Conservation (phyloP, 1,140 invertebrate species). For the Wasmannia auropunctata region DNA sequence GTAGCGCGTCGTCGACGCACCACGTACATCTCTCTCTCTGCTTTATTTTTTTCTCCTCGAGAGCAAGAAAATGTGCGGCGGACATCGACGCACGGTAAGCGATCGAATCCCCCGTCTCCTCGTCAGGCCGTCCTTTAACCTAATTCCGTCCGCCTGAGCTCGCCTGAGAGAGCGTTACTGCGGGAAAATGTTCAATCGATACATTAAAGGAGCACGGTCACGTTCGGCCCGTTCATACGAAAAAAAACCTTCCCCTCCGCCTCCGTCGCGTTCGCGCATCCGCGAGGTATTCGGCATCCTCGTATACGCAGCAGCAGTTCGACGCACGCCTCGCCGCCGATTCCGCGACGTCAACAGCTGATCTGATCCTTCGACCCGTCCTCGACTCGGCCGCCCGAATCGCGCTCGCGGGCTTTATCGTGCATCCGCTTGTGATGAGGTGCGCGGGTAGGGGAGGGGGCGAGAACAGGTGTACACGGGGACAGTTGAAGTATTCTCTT, state of each 20-base stretch:
- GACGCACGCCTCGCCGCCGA: conserved; percentile 39
- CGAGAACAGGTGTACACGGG: conserved; percentile 9
- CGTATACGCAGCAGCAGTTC: not conserved
- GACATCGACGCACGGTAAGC: conserved; percentile 55
- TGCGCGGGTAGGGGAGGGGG: not conserved
- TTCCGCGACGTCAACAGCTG: conserved; percentile 62
- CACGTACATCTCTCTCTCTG: not conserved
- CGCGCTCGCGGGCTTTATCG: not conserved
- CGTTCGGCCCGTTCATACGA: not conserved
- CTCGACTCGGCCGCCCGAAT: conserved; percentile 23
- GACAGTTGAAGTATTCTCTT: conserved; percentile 1
- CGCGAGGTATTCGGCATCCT: not conserved
- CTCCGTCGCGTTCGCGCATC: not conserved
- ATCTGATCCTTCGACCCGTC: conserved; percentile 41
- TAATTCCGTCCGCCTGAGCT: conserved; percentile 39
- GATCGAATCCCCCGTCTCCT: not conserved
- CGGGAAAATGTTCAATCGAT: conserved; percentile 47
- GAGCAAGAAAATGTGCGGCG: conserved; percentile 50
- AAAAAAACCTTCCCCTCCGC: not conserved
- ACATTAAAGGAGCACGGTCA: conserved; percentile 36
- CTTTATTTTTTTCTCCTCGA: not conserved
- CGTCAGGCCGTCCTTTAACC: conserved; percentile 55
- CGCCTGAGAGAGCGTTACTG: not conserved
- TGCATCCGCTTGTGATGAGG: not conserved
- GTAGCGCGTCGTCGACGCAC: not conserved